These are phyloP conservation scores for Telmatherina bonti DNA, from an alignment of 2,797 vertebrate genomes.

Conservation along the genomic window DNA sequence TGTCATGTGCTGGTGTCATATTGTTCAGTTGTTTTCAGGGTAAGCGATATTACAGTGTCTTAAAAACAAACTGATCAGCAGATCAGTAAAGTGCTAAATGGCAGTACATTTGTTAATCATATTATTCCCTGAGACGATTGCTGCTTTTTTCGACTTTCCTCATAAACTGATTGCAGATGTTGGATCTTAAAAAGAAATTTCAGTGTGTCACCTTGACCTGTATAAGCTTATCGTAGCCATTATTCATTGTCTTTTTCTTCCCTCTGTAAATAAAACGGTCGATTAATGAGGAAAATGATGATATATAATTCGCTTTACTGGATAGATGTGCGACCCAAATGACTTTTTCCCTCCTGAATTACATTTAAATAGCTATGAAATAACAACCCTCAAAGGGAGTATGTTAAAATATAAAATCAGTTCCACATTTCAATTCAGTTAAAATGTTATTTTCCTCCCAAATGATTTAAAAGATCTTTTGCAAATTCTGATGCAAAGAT, in stretches of 20 bases:
- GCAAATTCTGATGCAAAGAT: conserved; percentile 61
- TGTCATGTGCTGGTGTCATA: neutral
- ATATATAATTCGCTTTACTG: conserved; percentile 25
- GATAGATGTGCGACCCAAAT: conserved; percentile 38
- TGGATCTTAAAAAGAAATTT: neutral
- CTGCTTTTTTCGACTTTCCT: neutral
- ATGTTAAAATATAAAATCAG: conserved; percentile 24
- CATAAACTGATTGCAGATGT: neutral
- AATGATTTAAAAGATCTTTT: conserved; percentile 61
- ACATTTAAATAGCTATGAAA: conserved; percentile 36
- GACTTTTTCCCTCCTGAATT: conserved; percentile 19
- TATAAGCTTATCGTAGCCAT: neutral
- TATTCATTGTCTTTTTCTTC: neutral
- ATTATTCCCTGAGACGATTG: neutral
- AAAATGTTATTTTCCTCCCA: conserved; percentile 27
- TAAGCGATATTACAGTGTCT: neutral
- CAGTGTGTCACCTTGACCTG: neutral
- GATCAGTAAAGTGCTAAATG: neutral
- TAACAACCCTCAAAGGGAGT: conserved; percentile 25
- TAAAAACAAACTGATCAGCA: neutral
- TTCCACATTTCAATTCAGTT: conserved; percentile 52
- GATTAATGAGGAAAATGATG: neutral
- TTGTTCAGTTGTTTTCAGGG: neutral
- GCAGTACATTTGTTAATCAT: neutral
- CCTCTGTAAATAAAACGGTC: neutral